phyloP scores from a whole-genome alignment of 2,888 invertebrate species.

The Crepidodera aurea region DNA sequence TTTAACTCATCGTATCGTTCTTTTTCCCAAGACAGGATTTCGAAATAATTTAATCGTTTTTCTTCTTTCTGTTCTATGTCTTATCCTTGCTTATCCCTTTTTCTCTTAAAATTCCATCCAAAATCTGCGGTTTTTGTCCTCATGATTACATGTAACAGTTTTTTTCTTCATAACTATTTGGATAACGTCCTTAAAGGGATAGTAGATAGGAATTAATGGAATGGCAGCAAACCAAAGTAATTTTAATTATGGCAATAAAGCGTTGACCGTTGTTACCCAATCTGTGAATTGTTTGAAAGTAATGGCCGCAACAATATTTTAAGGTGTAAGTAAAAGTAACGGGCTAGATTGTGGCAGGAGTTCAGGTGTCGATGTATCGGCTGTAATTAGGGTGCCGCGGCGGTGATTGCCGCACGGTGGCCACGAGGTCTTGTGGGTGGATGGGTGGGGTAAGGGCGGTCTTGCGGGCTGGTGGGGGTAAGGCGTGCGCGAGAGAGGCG shows the following conservation, averaged over 20 bases:
- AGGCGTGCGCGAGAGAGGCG: constrained; percentile 61
- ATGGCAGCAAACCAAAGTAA: background rate
- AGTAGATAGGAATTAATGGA: too few relatives aligned
- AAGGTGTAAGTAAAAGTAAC: constrained; percentile 39
- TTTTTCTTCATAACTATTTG: too few relatives aligned
- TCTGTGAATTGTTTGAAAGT: constrained; percentile 15
- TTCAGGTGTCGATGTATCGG: constrained; percentile 57
- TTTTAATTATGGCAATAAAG: constrained; percentile 2
- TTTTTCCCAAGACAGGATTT: too few relatives aligned
- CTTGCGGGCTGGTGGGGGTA: constrained; percentile 54
- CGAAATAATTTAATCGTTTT: too few relatives aligned
- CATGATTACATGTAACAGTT: too few relatives aligned
- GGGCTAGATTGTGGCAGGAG: constrained; percentile 41
- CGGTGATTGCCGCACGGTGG: constrained; percentile 58
- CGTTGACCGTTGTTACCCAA: constrained; percentile 8
- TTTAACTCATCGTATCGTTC: too few relatives aligned
- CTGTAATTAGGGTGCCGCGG: constrained; percentile 58
- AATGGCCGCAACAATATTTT: constrained; percentile 28
- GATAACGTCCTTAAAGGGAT: too few relatives aligned
- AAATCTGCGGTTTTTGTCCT: too few relatives aligned
- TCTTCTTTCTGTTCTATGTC: too few relatives aligned
- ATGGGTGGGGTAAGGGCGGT: constrained; percentile 60
- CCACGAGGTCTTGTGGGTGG: constrained; percentile 60
- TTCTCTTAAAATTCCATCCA: too few relatives aligned
- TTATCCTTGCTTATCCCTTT: too few relatives aligned